Evolutionary conservation across 2,888 invertebrate genomes (phyloP), one percentile per base, ranked within the genome.

Genomic region (Mesorhabditis spiculigera): DNA sequence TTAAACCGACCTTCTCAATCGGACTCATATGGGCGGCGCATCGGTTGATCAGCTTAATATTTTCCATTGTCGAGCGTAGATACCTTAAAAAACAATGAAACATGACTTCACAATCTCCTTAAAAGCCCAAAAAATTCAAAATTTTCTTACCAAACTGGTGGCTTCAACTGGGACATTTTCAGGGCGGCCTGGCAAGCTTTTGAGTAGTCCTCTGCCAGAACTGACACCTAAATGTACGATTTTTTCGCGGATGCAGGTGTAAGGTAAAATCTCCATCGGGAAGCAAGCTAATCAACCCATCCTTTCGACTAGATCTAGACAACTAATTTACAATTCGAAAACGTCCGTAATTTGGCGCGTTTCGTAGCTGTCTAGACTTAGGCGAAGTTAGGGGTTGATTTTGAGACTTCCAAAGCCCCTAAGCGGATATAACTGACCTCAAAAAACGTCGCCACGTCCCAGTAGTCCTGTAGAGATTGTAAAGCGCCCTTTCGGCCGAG

Each of bases 401-500:
- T n/a, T n/a, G n/a, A n/a, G n/a, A n/a, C 28, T 63, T 28, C 13
- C 28, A 5, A 8, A 8, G 6, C 13, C 50, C 13, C 13, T 65
- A 16, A 61, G n/a, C n/a, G n/a, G n/a, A n/a, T n/a, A n/a, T n/a
- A n/a, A n/a, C n/a, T 16, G n/a, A 77, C 77, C 73, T 85, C 85
- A 75, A 85, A 85, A 73, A 85, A 85, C 5, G 85, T 89, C 94
- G 98, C 3, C 94, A 98, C 96, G 87, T 96, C 96, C 98, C 98
- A 98, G 86, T 98, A 98, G 86, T 98, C 96, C 80, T 92, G 92
- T 41, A 98, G 89, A 0, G 93, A 93, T 0, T 92, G 91, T 44
- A 98, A 88, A 86, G 94, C 94, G 63, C 98, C 98, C 86, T 98
- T 98, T 86, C 95, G 93, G 0, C 98, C 98, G 83, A 98, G 96